phyloP scores from a whole-genome alignment of 2,113 vertebrate species.

The Menidia beryllina region DNA sequence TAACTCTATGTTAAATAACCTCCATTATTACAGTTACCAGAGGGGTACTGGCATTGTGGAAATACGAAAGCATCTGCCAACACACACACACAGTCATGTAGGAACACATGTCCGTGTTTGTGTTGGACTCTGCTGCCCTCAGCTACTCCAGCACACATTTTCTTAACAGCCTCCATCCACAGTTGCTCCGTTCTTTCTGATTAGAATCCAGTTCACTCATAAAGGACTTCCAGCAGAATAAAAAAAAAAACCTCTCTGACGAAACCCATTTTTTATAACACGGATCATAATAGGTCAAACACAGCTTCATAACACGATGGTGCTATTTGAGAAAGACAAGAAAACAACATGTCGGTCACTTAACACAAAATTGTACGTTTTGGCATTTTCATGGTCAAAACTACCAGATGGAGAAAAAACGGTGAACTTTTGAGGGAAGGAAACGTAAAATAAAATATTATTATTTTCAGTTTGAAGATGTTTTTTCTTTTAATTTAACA shows the following conservation, averaged over 20 bases:
- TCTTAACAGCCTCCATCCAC: slow-evolving; percentile 41
- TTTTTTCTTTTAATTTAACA: no score
- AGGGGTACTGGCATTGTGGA: slow-evolving; percentile 42
- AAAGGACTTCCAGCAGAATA: slow-evolving; percentile 53
- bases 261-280: slow-evolving; percentile 33
- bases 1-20: slow-evolving; percentile 48
- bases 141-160: slow-evolving; percentile 42
- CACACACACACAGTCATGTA: slow-evolving; percentile 28
- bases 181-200: slow-evolving; percentile 22
- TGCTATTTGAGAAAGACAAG: no score
- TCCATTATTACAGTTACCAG: slow-evolving; percentile 54
- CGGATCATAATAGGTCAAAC: no score
- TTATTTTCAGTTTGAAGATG: no score
- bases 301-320: no score
- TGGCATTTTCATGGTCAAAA: no score
- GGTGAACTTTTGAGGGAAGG: no score
- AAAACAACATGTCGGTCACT: no score
- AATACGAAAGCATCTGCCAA: slow-evolving; percentile 36
- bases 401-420: no score
- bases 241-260: slow-evolving; percentile 38
- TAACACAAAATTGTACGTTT: no score
- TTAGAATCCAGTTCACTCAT: slow-evolving; percentile 47
- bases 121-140: neutral
- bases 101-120: slow-evolving; percentile 8
- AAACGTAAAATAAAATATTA: no score